Percentiles rank a stretch among this genome's conserved stretches.
Conservation (phyloP, 2,113 vertebrate genomes). For the Chelonoidis abingdonii region DNA sequence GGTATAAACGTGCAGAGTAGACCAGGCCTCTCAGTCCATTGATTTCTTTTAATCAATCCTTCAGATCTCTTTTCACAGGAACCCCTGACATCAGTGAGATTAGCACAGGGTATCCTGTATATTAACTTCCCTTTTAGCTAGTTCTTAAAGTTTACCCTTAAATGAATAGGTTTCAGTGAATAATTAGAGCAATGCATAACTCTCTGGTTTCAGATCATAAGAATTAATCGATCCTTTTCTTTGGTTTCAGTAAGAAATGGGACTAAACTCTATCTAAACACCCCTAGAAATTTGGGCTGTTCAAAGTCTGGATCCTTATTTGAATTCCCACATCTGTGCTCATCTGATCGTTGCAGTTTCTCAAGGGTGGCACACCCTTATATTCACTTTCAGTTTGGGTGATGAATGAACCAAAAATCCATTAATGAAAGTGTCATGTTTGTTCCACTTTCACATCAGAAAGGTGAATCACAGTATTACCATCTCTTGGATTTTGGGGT, state of each 20-base stretch:
- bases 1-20: no score
- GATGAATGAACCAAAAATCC: not conserved
- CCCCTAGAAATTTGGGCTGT: not conserved
- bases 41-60: not conserved
- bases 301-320: not conserved
- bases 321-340: not conserved
- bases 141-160: not conserved
- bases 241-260: not conserved
- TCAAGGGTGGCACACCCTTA: not conserved
- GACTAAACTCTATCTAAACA: not conserved
- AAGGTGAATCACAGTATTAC: not conserved
- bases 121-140: not conserved
- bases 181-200: not conserved
- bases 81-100: not conserved
- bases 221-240: not conserved
- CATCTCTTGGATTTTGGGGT: not conserved
- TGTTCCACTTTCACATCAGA: not conserved
- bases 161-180: conserved; percentile 12
- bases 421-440: not conserved
- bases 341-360: not conserved
- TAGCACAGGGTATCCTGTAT: not conserved
- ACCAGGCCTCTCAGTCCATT: not conserved
- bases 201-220: not conserved
- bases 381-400: not conserved
- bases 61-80: conserved; percentile 29